A percentile compares a stretch with the other conserved stretches of the same genome.
phyloP scores from a whole-genome alignment of 2,113 vertebrate species.

The Entelurus aequoreus region DNA sequence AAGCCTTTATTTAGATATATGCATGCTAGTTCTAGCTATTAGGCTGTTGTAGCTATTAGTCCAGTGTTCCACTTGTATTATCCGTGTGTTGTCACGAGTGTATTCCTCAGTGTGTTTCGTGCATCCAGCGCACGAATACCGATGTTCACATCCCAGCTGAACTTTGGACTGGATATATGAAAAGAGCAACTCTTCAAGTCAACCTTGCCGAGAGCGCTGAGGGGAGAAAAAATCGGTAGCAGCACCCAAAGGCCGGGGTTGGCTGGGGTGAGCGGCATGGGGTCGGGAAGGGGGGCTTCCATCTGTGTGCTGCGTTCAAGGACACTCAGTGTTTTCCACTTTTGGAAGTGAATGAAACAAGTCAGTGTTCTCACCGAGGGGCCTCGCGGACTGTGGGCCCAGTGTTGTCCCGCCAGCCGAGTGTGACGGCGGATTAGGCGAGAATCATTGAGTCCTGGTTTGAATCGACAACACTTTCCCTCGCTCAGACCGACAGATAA shows the following conservation, averaged over 20 bases:
- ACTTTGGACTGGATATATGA: conserved; percentile 37
- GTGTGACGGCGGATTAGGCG: conserved; percentile 56
- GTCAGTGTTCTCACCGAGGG: conserved; percentile 58
- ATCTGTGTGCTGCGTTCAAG: conserved; percentile 69
- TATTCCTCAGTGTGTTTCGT: too few species aligned
- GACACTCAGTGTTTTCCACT: conserved; percentile 66
- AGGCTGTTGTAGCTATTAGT: too few species aligned
- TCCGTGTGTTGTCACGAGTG: too few species aligned
- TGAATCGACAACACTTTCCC: conserved; percentile 28
- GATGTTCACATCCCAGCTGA: conserved; percentile 10
- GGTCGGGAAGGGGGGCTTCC: conserved; percentile 19
- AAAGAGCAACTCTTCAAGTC: conserved; percentile 9
- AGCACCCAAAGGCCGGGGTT: conserved; percentile 45
- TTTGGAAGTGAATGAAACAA: conserved; percentile 65
- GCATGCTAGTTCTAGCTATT: too few species aligned
- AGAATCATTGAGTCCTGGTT: conserved; percentile 62
- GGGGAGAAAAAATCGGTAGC: conserved; percentile 61
- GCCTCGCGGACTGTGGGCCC: conserved; percentile 58
- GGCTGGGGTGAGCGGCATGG: conserved; percentile 7
- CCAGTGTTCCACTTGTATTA: too few species aligned
- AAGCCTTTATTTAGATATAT: too few species aligned
- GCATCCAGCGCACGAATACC: background rate
- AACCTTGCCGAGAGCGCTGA: conserved; percentile 57
- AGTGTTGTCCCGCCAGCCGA: conserved; percentile 65
- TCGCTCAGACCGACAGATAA: conserved; percentile 45